phyloP scores from a whole-genome alignment of 2,113 vertebrate species.

The Hippocampus mohnikei region DNA sequence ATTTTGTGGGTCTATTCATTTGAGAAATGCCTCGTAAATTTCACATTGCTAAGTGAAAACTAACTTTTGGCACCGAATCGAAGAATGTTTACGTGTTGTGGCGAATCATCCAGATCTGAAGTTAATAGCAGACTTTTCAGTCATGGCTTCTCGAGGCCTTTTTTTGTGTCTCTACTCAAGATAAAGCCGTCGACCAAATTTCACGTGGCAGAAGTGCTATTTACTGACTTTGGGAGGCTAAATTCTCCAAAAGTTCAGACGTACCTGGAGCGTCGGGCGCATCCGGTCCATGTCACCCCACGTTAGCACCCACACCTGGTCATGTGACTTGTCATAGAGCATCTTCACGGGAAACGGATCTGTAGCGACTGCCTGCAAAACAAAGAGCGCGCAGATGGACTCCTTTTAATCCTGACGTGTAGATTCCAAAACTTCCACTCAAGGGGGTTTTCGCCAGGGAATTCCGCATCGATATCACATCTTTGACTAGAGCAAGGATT shows the following conservation, averaged over 20 bases:
- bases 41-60: too few species aligned
- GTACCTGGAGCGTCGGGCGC: constrained; percentile 84
- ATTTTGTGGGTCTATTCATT: background rate
- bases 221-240: too few species aligned
- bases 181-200: background rate
- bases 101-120: too few species aligned
- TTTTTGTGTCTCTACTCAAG: background rate
- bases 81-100: too few species aligned
- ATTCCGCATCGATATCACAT: too few species aligned
- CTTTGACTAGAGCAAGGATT: too few species aligned
- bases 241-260: background rate
- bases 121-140: too few species aligned
- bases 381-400: background rate
- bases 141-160: background rate
- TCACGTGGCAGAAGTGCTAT: background rate
- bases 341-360: constrained; percentile 87
- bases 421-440: too few species aligned
- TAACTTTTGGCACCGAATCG: too few species aligned
- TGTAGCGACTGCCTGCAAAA: constrained; percentile 80
- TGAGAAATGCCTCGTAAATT: too few species aligned
- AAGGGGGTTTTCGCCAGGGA: too few species aligned
- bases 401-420: background rate
- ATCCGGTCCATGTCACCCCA: constrained; percentile 82
- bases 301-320: constrained; percentile 93
- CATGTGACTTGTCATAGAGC: constrained; percentile 94